Base-by-base conservation (phyloP, 2,797 vertebrate species). In the Micropoecilia bifurca region DNA sequence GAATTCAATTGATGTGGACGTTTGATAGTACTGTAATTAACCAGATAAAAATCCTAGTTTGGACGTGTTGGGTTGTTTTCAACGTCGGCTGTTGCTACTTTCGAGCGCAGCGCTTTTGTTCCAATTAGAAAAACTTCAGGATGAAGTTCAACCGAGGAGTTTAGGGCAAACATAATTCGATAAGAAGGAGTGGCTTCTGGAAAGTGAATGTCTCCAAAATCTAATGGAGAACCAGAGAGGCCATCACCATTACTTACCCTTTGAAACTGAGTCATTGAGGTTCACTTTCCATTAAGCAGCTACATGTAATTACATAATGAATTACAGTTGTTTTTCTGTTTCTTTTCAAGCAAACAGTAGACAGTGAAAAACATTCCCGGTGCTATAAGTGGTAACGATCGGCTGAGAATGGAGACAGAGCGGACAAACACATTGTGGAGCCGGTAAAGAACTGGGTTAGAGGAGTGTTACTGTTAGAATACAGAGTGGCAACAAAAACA, bases 341-440 rank as follows among this genome's bases (percentile, higher is more conserved):
- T 45, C n/a, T 71, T 28, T 25, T 43, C 20, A 41, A 68, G 41
- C 33, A 20, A 66, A 36, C n/a, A 9, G 16, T 14, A 68, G 22
- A 43, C 9, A 25, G 66, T 41, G 22, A 43, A 69, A 69, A n/a
- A 43, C 4, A 66, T 20, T 20, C 33, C 18, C 18, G 8, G 8
- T 10, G 36, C 16, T 39, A 10, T 12, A 41, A 68, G 36, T 25
- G 20, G 63, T 41, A 68, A 41, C 36, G 36, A 41, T 41, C 3
- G 36, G 22, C 18, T 39, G 28, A 36, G 33, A 73, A 73, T 75
- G 41, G 69, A 71, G 36, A 69, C 59, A 25, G 6, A 7, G 5
- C n/a, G 59, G 47, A 48, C 45, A 79, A 79, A 55, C 8, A 57
- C 13, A 68, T 43, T 50, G 41, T 41, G 41, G 66, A 85, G 33